Base-by-base conservation (phyloP, 2,797 vertebrate species). In the Odontamblyopus rebecca region DNA sequence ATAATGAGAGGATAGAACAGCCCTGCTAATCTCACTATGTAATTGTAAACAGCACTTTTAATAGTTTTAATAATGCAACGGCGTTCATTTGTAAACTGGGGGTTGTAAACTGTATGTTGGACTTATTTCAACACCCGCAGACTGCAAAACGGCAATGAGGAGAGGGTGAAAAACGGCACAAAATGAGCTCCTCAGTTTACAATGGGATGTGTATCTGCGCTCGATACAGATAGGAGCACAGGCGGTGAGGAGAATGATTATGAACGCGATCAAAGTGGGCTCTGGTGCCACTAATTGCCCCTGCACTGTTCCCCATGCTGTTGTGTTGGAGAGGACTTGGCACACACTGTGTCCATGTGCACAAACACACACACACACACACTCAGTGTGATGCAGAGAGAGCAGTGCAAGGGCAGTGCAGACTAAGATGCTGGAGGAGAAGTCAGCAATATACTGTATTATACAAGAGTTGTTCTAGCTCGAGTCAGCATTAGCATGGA, bases 161-260 rank as follows among this genome's bases (percentile, higher is more conserved):
- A n/a, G 1, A 75, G 59, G 73, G 68, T 48, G 44, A 72, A 69
- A 71, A 82, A 67, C 27, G 29, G 35, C 73, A 0, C 0, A 76
- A 85, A 86, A 85, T 71, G 51, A 83, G 77, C 65, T 65, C 80
- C 78, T 82, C 63, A 3, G 72, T 59, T 75, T 77, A 82, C 77
- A 81, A 79, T 77, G 19, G 63, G 73, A 70, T 74, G 73, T 77
- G 27, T 83, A 2, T 23, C 80, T 85, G 83, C 12, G 69, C 76
- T 82, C 77, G 82, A 78, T 77, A 67, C 77, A 85, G 85, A 82
- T 71, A 82, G 78, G 44, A 16, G 19, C 72, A 80, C 85, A 87
- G 79, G 72, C 84, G 82, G 82, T 88, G 86, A 89, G 83, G 75
- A 83, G 88, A 86, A 90, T 86, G 78, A 87, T 85, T 78, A 89